Evolutionary conservation across 1,140 invertebrate species (phyloP), one percentile per base, ranked within the genome.

Genomic region (Cataglyphis hispanica): DNA sequence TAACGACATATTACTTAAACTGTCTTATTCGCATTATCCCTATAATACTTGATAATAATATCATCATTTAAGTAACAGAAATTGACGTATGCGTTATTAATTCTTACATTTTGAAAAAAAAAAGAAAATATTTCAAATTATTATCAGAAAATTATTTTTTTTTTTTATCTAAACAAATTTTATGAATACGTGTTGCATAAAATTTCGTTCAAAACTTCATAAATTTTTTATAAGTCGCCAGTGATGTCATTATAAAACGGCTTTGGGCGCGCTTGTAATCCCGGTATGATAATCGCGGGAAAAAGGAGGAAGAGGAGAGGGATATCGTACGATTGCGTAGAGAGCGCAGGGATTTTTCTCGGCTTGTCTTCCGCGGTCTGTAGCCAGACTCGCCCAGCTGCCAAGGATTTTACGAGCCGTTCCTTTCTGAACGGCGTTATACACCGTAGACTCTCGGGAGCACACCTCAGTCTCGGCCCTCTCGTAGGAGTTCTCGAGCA

Each of bases 361-460:
- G 10, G 6, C 25, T 22, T 31, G 25, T 34, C 61, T 25, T 43
- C 16, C 46, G 16, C 46, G 46, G 27, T 43, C 40, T 64, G 69
- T 46, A 61, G 27, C 25, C 50, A 40, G 70, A 60, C 72, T 77
- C 81, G 58, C 22, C 34, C 53, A 76, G 74, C 74, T 58, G 77
- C 76, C 66, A 81, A 13, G 63, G 56, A 86, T 84, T 86, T 86
- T 86, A 86, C 78, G 85, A 86, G 85, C 85, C 60, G 78, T 86
- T 75, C 77, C 53, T 80, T 76, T 86, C 84, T 84, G 75, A 84
- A 86, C 78, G 50, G 85, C 85, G 78, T 86, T 86, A 86, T 86
- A 78, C 78, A 86, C 50, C 78, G 69, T 58, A 64, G 75, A 85
- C 16, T 85, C 75, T 80, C 63, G 53, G 25, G 75, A 84, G 70